These are phyloP conservation scores for Trichomycterus rosablanca DNA, from an alignment of 2,113 vertebrate species.

Conservation along the genomic window DNA sequence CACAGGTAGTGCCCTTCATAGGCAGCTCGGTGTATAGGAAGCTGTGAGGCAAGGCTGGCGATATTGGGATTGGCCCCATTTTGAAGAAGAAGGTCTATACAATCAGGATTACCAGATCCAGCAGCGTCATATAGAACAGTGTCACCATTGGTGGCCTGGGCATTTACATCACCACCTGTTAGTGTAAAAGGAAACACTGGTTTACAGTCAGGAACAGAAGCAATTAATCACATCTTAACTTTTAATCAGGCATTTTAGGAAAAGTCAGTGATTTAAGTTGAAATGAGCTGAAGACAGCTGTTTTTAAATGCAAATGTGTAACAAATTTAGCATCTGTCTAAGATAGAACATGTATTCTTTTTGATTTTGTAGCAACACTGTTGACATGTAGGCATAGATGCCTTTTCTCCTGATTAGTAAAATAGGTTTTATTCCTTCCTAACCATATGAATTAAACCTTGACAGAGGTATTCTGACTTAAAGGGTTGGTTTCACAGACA, in stretches of 20 bases:
- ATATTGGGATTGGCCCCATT: constrained; percentile 78
- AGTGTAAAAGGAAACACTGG: constrained; percentile 1
- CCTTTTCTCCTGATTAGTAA: no score
- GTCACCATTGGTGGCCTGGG: constrained; percentile 73
- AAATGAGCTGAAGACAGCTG: no score
- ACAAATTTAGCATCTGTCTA: no score
- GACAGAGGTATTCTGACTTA: no score
- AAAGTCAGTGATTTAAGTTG: no score
- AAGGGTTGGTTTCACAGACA: no score
- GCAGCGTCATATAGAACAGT: constrained; percentile 78
- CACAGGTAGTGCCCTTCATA: constrained; percentile 82
- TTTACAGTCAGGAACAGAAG: constrained; percentile 1
- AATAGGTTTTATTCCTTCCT: no score
- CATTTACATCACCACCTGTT: constrained; percentile 74
- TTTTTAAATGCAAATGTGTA: no score
- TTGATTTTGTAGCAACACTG: no score
- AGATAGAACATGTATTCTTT: no score
- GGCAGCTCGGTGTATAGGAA: constrained; percentile 80
- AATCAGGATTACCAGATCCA: constrained; percentile 74
- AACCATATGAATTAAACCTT: no score
- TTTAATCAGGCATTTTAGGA: neutral
- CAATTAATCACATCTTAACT: neutral
- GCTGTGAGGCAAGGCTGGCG: constrained; percentile 70
- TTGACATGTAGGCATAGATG: no score
- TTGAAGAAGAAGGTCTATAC: constrained; percentile 77